A percentile compares a stretch with the other conserved stretches of the same genome.
Evolutionary conservation across 1,140 invertebrate genomes (phyloP).

Genomic region (Camponotus pennsylvanicus): DNA sequence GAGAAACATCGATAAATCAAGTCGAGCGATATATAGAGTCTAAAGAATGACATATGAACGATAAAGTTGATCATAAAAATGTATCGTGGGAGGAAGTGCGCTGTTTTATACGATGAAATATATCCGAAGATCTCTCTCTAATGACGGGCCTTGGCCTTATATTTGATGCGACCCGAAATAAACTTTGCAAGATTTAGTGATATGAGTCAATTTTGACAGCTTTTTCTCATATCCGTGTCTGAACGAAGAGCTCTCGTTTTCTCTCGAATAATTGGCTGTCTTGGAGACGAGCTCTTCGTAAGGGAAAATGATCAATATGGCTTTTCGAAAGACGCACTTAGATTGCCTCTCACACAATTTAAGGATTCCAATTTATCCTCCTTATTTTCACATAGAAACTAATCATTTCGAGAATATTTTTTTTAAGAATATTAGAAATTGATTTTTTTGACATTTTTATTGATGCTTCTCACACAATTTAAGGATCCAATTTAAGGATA

Average conservation of each 20-base stretch:
- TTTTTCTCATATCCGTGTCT: neutral
- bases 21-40: neutral
- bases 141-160: no score
- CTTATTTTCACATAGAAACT: no score
- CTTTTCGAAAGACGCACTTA: neutral
- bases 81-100: neutral
- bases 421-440: no score
- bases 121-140: neutral
- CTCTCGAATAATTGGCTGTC: slow-evolving; percentile 2
- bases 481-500: no score
- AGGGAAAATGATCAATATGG: neutral
- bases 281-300: neutral
- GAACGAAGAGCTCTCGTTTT: neutral
- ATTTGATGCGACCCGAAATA: slow-evolving; percentile 3
- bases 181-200: neutral
- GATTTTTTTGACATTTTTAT: no score
- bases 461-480: no score
- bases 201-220: neutral
- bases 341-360: neutral
- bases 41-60: neutral
- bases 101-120: neutral
- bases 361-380: no score
- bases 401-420: no score
- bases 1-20: slow-evolving; percentile 5
- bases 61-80: neutral